phyloP scores from a whole-genome alignment of 1,140 invertebrate species.

The Babylonia areolata region DNA sequence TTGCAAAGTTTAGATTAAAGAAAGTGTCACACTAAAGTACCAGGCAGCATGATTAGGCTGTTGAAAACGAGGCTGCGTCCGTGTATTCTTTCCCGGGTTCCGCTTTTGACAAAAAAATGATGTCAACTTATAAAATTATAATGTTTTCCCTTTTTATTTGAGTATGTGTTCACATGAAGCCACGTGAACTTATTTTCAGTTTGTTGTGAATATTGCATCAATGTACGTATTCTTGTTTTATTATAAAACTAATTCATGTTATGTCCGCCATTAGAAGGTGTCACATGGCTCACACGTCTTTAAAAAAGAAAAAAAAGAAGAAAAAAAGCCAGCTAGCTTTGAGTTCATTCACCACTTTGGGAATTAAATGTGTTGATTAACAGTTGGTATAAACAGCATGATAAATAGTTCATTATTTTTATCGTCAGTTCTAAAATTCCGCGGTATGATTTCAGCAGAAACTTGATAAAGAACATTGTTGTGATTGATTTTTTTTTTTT shows the following conservation, averaged over 20 bases:
- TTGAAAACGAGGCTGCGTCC: constrained; percentile 6
- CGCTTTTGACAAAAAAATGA: constrained; percentile 10
- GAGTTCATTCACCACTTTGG: no score
- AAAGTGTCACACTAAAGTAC: neutral
- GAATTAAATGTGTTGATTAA: no score
- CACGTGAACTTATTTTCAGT: neutral
- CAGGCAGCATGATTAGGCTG: neutral
- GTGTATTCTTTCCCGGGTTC: neutral
- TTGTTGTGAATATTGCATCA: neutral
- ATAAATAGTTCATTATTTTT: no score
- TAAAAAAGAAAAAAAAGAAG: neutral
- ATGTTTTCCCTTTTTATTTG: neutral
- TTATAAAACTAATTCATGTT: neutral
- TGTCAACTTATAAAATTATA: neutral
- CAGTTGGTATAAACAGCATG: no score
- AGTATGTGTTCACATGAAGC: neutral
- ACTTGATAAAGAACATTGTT: no score
- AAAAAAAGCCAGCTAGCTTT: neutral
- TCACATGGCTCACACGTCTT: neutral
- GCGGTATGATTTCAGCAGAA: no score
- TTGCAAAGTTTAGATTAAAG: neutral
- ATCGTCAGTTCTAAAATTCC: no score
- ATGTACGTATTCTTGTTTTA: neutral
- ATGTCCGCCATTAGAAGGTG: constrained; percentile 6
- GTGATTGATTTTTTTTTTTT: no score